phyloP scores from a whole-genome alignment of 2,888 invertebrate genomes.

The Amiota mariae region DNA sequence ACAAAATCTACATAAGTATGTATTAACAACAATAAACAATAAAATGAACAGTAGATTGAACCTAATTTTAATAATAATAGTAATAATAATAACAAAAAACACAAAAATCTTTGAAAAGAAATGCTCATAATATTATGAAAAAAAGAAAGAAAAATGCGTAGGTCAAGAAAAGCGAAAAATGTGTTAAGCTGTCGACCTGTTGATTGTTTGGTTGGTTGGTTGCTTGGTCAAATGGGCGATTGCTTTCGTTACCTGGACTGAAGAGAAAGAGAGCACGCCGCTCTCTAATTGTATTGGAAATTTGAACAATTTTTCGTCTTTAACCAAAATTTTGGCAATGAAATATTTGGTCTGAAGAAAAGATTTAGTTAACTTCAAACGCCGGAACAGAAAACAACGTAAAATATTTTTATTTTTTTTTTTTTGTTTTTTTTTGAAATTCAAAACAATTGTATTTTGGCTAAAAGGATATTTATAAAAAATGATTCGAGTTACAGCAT shows the following conservation, averaged over 20 bases:
- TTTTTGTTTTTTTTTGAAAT: too few species aligned
- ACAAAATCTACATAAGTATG: slow-evolving; percentile 17
- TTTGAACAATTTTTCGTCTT: slow-evolving; percentile 57
- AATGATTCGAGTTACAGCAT: too few species aligned
- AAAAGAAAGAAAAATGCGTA: slow-evolving; percentile 43
- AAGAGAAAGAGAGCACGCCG: slow-evolving; percentile 38
- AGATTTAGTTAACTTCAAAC: too few species aligned
- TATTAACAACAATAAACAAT: slow-evolving; percentile 8
- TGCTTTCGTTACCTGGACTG: slow-evolving; percentile 25
- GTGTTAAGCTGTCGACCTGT: background rate
- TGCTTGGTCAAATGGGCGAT: too few species aligned
- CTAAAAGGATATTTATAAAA: too few species aligned
- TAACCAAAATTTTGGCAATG: slow-evolving; percentile 60
- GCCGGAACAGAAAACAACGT: too few species aligned
- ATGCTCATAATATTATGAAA: background rate
- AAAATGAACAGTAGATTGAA: background rate
- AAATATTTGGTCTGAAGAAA: slow-evolving; percentile 26
- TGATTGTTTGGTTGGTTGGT: too few species aligned
- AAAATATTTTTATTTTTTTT: too few species aligned
- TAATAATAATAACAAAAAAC: background rate
- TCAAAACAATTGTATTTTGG: too few species aligned
- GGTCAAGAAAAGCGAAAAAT: slow-evolving; percentile 37
- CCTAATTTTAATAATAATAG: background rate
- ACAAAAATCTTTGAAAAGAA: background rate
- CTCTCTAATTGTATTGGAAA: slow-evolving; percentile 47